Percentiles rank a stretch among this genome's conserved stretches.
These are phyloP conservation scores for Dicaeum eximium DNA, from an alignment of 2,113 vertebrate species.

Conservation along the genomic window DNA sequence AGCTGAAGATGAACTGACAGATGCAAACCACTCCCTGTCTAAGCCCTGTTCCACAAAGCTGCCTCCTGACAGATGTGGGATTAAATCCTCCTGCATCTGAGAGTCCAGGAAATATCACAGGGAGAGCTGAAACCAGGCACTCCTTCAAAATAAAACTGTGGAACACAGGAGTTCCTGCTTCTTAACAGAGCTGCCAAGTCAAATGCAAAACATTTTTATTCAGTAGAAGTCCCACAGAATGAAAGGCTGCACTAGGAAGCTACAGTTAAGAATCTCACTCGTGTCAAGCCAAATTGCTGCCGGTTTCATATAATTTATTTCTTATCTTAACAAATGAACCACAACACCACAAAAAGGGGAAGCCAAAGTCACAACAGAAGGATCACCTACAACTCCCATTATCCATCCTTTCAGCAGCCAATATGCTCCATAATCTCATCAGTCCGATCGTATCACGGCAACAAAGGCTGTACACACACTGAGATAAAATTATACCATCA, in stretches of 20 bases:
- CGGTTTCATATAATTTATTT: background rate
- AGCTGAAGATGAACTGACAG: background rate
- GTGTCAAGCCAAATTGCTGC: background rate
- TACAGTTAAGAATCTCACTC: background rate
- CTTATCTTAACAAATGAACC: background rate
- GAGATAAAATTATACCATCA: background rate
- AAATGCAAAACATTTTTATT: background rate
- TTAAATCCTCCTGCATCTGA: background rate
- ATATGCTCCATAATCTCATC: background rate
- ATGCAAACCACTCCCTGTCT: background rate
- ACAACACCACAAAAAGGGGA: background rate
- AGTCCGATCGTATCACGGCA: background rate
- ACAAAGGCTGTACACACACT: background rate
- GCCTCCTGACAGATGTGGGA: background rate
- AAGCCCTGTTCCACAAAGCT: background rate
- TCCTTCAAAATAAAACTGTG: rapidly evolving
- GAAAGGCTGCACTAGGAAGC: background rate
- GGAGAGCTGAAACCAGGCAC: background rate
- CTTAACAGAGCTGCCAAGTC: background rate
- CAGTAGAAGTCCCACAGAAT: background rate
- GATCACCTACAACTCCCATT: background rate
- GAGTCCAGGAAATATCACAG: background rate
- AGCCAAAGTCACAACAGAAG: slow-evolving; percentile 17
- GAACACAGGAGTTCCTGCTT: background rate
- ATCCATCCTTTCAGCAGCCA: background rate